Evolutionary conservation across 2,888 invertebrate genomes (phyloP).

Genomic region (Empis livida): DNA sequence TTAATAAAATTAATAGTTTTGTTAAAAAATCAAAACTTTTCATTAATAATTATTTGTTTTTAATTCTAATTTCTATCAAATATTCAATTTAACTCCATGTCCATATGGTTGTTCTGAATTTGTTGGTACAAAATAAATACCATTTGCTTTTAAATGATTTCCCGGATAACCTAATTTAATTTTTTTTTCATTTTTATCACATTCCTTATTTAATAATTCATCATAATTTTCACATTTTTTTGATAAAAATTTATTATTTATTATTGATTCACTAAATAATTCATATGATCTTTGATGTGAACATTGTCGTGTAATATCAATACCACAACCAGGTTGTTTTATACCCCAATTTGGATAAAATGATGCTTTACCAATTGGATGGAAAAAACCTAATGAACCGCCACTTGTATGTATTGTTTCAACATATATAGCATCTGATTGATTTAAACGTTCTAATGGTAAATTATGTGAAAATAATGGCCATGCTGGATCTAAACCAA

Average conservation of each 20-base stretch:
- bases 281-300: conserved; percentile 34
- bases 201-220: conserved; percentile 21
- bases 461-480: conserved; percentile 22
- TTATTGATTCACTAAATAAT: conserved; percentile 37
- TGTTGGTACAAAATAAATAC: background rate
- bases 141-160: background rate
- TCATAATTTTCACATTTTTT: conserved; percentile 19
- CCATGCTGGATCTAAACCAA: conserved; percentile 35
- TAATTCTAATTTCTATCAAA: no score
- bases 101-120: background rate
- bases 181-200: background rate
- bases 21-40: no score
- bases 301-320: conserved; percentile 31
- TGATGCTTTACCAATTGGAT: conserved; percentile 35
- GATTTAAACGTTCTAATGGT: conserved; percentile 19
- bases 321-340: conserved; percentile 40
- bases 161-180: background rate
- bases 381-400: conserved; percentile 23
- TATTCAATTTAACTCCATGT: no score
- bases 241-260: conserved; percentile 19
- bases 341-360: conserved; percentile 43
- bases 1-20: no score
- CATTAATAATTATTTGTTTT: background rate
- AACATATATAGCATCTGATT: conserved; percentile 26
- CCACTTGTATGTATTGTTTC: conserved; percentile 30